Conservation (phyloP, 2,888 invertebrate species). For the Drosophila melanosoma region DNA sequence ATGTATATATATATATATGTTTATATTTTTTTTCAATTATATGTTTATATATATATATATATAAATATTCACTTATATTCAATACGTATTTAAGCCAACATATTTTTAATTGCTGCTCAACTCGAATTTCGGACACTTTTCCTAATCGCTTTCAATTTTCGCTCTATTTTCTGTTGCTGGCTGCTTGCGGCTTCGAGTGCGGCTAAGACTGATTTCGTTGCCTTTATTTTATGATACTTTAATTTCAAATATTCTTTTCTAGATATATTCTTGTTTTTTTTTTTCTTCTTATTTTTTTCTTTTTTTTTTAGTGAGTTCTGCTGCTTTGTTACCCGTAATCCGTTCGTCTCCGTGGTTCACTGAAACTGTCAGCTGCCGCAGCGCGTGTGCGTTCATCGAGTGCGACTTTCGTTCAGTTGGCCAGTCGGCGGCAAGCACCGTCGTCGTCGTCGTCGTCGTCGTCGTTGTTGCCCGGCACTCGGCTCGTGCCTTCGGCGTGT, state of each 20-base stretch:
- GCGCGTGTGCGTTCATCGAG: constrained; percentile 78
- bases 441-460: constrained; percentile 15
- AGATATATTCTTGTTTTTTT: constrained; percentile 1
- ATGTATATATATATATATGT: constrained; percentile 1
- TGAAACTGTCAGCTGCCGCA: constrained; percentile 85
- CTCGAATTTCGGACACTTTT: constrained; percentile 30
- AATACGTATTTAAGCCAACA: constrained; percentile 18
- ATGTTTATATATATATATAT: constrained; percentile 6
- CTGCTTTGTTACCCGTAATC: constrained; percentile 84
- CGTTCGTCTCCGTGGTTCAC: constrained; percentile 85
- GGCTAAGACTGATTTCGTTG: constrained; percentile 3
- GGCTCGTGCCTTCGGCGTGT: constrained; percentile 43
- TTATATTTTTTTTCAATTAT: too few relatives aligned
- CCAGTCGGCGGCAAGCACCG: constrained; percentile 26
- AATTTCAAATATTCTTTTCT: constrained; percentile 6
- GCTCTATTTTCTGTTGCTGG: constrained; percentile 6
- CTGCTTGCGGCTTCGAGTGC: constrained; percentile 17
- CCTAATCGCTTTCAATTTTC: constrained; percentile 7
- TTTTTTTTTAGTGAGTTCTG: constrained; percentile 34
- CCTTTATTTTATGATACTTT: background rate
- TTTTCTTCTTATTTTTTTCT: constrained; percentile 2
- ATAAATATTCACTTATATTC: background rate
- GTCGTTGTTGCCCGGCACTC: constrained; percentile 23
- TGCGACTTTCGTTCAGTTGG: constrained; percentile 82
- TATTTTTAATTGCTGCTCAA: constrained; percentile 38